Base-by-base conservation (phyloP, 2,113 vertebrate species). In the Hoplias malabaricus region DNA sequence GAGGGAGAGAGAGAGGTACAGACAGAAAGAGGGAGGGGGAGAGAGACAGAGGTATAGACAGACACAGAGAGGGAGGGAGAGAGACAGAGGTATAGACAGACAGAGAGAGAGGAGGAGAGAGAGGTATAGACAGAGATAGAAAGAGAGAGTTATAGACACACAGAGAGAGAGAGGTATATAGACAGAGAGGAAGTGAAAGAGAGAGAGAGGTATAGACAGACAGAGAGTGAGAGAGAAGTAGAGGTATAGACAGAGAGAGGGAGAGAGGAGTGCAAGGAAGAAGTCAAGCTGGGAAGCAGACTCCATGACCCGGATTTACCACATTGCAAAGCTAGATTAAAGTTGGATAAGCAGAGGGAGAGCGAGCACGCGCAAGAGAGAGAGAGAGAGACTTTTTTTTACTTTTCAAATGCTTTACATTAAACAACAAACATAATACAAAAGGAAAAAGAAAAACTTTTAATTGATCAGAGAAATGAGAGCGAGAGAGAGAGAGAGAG, bases 241-340 rank as follows among this genome's bases (percentile, higher is more conserved):
- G 36, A 2, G 14, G 42, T 13, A 73, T 34, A 57, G 34, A 25
- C 23, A 69, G 29, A 53, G 14, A 34, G 27, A 66, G n/a, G 6
- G 5, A 7, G 23, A 34, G 10, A 33, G 25, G 71, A n/a, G 21
- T n/a, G 42, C 33, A 48, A 61, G 38, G 46, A 56, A 63, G 31
- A 19, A 48, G 50, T 80, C 61, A 29, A 62, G 43, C 33, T 46
- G 42, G 33, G 19, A 27, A 31, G 42, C 54, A 29, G 54, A 25
- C 23, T 29, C 5, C 12, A 12, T 16, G 12, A 38, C 29, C 53
- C 59, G 38, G 16, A 33, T 50, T 14, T 27, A 46, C 56, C 56
- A 67, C 70, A 69, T 48, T 46, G 40, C 23, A 43, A 79, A 34
- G 48, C 27, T 38, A 42, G 34, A 69, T 40, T 77, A 50, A 1